These are phyloP conservation scores for Hipposideros larvatus DNA, from an alignment of 2,797 vertebrate genomes.

Conservation along the genomic window DNA sequence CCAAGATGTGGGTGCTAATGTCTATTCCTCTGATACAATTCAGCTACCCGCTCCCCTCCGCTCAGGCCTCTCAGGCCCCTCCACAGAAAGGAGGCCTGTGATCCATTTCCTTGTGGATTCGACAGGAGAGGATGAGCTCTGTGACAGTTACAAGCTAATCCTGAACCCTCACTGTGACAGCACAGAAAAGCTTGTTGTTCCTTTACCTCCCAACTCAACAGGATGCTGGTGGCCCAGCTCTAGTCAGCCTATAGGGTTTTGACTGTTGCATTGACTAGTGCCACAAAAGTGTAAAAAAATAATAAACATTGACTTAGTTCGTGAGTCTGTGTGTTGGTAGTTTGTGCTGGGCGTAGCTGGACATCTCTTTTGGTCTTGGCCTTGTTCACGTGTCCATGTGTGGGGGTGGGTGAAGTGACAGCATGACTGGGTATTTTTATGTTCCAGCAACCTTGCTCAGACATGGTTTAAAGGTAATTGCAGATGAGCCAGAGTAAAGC, in stretches of 20 bases:
- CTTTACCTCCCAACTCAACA: accelerated
- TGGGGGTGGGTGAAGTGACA: not conserved
- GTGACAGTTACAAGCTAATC: not conserved
- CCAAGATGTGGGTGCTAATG: accelerated
- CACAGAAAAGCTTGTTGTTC: not conserved
- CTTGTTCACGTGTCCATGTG: too few species aligned
- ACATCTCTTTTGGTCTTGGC: not conserved
- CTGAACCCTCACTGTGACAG: not conserved
- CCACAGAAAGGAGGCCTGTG: not conserved
- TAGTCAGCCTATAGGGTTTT: not conserved
- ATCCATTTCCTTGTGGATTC: not conserved
- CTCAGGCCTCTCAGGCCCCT: not conserved
- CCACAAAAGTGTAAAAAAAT: not conserved
- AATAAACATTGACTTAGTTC: not conserved
- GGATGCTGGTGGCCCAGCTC: not conserved
- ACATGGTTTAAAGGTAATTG: not conserved
- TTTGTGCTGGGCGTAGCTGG: not conserved
- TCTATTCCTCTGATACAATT: accelerated
- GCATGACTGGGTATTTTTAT: not conserved
- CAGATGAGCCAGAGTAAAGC: not conserved
- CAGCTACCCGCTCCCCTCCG: not conserved
- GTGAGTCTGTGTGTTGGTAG: not conserved
- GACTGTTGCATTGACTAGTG: not conserved
- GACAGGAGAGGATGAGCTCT: accelerated
- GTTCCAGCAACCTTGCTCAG: not conserved